A percentile compares a stretch with the other conserved stretches of the same genome.
phyloP scores from a whole-genome alignment of 2,113 vertebrate species.

The Drymodes brunneopygia region DNA sequence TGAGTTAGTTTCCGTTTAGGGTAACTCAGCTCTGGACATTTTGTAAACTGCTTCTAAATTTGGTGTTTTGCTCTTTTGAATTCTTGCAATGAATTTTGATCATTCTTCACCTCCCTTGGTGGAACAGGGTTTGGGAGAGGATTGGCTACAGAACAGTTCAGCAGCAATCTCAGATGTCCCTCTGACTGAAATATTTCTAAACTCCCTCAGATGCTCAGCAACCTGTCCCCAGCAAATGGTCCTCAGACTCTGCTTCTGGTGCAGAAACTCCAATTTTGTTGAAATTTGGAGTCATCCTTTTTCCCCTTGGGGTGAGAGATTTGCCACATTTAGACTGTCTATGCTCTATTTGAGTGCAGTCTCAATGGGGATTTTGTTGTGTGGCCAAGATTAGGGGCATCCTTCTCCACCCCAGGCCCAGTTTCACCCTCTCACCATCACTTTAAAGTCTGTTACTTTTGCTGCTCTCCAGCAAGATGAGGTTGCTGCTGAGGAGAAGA shows the following conservation, averaged over 20 bases:
- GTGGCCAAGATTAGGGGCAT: not conserved
- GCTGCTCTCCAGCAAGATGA: not conserved
- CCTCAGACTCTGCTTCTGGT: not conserved
- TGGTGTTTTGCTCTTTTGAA: not conserved
- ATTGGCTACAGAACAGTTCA: rapidly evolving
- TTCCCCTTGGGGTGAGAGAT: not conserved
- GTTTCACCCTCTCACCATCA: not conserved
- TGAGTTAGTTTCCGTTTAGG: not conserved
- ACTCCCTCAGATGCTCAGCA: not conserved
- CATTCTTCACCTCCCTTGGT: not conserved
- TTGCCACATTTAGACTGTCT: not conserved
- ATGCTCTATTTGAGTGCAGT: not conserved
- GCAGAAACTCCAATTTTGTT: not conserved
- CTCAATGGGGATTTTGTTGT: not conserved
- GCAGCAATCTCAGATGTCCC: not conserved
- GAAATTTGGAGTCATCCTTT: not conserved
- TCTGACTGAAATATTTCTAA: not conserved
- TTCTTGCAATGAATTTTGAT: not conserved
- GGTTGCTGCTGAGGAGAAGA: not conserved
- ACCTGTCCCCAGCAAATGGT: not conserved
- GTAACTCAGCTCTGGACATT: not conserved
- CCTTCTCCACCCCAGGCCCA: not conserved
- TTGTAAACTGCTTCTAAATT: not conserved
- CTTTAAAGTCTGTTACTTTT: not conserved
- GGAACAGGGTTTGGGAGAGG: not conserved